Evolutionary conservation across 2,797 vertebrate genomes (phyloP).

Genomic region (Oreochromis mossambicus): DNA sequence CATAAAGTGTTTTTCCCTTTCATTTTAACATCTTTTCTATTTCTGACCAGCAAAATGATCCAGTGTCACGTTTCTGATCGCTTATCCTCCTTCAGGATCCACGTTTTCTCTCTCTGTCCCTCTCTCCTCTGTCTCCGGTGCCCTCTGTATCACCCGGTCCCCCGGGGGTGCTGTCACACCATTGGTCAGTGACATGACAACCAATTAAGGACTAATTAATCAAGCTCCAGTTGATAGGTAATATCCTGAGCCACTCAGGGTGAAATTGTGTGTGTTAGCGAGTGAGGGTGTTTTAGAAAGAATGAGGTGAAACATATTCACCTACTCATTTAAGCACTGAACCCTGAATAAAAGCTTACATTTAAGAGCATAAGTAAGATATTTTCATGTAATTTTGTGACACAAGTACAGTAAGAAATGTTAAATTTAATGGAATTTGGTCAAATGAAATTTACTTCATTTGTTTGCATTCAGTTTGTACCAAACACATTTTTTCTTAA

Average conservation of each 20-base stretch:
- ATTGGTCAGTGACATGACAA: conserved; percentile 68
- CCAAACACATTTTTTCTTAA: neutral
- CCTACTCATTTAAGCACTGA: neutral
- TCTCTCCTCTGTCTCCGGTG: neutral
- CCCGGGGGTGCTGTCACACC: conserved; percentile 42
- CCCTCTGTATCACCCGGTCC: conserved; percentile 52
- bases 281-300: neutral
- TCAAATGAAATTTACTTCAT: neutral
- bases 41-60: neutral
- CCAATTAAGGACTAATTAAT: conserved; percentile 73
- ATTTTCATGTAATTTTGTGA: neutral
- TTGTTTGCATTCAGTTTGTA: neutral
- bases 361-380: neutral
- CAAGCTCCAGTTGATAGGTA: conserved; percentile 68
- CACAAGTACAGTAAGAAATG: neutral
- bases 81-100: neutral
- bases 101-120: neutral
- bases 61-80: neutral
- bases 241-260: conserved; percentile 58
- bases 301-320: neutral
- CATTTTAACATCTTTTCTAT: neutral
- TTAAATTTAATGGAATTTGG: neutral
- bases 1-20: neutral
- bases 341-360: neutral
- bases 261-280: conserved; percentile 13